Evolutionary conservation across 1,140 invertebrate genomes (phyloP).

Genomic region (Drosophila nasuta): DNA sequence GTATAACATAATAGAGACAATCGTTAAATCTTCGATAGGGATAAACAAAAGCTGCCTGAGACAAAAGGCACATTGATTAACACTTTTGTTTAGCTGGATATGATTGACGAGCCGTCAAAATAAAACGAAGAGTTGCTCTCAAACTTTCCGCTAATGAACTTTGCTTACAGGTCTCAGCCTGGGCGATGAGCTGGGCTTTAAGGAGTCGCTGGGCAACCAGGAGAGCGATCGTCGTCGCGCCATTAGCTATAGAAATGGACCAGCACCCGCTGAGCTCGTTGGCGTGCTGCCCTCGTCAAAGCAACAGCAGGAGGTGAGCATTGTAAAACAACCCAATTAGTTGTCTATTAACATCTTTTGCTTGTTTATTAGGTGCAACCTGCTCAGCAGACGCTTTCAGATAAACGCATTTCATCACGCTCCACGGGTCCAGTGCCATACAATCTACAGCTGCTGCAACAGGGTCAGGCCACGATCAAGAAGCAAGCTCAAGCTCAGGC

Average conservation of each 20-base stretch:
- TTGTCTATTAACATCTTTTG: not conserved
- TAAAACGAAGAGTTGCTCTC: not conserved
- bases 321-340: not conserved
- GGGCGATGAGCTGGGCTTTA: constrained; percentile 93
- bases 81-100: constrained; percentile 43
- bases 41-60: constrained; percentile 41
- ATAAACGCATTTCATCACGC: constrained; percentile 70
- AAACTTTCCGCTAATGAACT: constrained; percentile 20
- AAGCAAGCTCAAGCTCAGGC: constrained; percentile 34
- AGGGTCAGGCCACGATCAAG: constrained; percentile 30
- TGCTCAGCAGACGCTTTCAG: constrained; percentile 56
- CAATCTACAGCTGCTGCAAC: constrained; percentile 67
- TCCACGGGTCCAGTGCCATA: constrained; percentile 61
- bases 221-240: constrained; percentile 90
- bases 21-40: not conserved
- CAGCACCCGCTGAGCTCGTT: constrained; percentile 73
- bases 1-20: constrained; percentile 15
- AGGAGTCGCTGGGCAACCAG: constrained; percentile 90
- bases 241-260: constrained; percentile 86
- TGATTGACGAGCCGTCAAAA: constrained; percentile 55
- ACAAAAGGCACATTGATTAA: constrained; percentile 65
- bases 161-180: constrained; percentile 89
- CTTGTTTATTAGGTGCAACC: not conserved
- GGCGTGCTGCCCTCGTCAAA: constrained; percentile 69
- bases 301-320: constrained; percentile 65